A percentile compares a stretch with the other conserved stretches of the same genome.
Conservation (phyloP, 2,797 vertebrate genomes). For the Eulemur rubriventer region DNA sequence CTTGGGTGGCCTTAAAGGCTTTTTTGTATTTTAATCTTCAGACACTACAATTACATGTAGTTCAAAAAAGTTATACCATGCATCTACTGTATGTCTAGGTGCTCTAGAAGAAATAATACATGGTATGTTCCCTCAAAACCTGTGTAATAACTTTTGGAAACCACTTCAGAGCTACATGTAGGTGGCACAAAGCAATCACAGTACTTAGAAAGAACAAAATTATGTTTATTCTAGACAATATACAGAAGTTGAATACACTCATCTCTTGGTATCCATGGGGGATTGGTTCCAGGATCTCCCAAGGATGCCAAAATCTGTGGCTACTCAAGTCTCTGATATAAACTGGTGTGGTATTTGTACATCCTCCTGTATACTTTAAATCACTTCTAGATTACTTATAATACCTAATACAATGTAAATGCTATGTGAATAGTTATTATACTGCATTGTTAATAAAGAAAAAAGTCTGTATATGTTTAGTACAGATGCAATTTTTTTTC, state of each 20-base stretch:
- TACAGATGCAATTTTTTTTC: not conserved
- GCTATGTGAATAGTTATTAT: not conserved
- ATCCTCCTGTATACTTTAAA: not conserved
- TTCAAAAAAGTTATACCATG: not conserved
- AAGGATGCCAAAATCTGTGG: not conserved
- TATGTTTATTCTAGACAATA: not conserved
- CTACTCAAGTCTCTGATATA: not conserved
- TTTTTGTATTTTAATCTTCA: slow-evolving; percentile 36
- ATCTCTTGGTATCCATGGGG: not conserved
- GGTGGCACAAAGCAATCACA: not conserved
- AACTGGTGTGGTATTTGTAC: not conserved
- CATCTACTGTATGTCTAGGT: not conserved
- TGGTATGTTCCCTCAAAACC: not conserved
- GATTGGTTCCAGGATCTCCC: not conserved
- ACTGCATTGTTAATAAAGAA: not conserved
- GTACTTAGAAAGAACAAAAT: slow-evolving; percentile 22
- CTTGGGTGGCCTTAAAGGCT: not conserved
- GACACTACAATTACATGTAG: slow-evolving; percentile 26
- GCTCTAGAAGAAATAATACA: slow-evolving; percentile 25
- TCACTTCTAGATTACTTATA: not conserved
- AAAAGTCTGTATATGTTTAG: not conserved
- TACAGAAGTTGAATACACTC: not conserved
- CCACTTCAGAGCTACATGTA: not conserved
- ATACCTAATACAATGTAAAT: not conserved
- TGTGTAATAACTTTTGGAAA: slow-evolving; percentile 23